Evolutionary conservation across 2,888 invertebrate genomes (phyloP).

Genomic region (Orthosia incerta): DNA sequence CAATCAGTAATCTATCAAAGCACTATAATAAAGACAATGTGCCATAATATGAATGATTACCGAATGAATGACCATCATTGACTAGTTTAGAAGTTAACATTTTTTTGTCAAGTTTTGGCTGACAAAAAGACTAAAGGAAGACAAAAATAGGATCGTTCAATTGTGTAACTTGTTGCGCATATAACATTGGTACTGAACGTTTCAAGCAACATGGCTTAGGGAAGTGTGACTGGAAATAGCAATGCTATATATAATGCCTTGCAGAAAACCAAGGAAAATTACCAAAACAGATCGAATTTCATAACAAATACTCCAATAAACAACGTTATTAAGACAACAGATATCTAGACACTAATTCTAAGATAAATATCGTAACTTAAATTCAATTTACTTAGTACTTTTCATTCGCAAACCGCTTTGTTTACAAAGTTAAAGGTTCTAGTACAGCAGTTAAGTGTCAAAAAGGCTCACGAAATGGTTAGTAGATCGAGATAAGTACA

Average conservation of each 20-base stretch:
- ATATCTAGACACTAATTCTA: background rate
- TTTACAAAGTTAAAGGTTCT: slow-evolving; percentile 64
- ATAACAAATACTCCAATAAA: background rate
- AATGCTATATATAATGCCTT: background rate
- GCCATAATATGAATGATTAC: background rate
- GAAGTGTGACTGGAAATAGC: background rate
- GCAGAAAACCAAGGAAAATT: background rate
- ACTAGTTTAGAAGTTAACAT: background rate
- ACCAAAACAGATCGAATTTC: background rate
- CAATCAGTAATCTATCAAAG: background rate
- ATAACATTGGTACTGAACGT: background rate
- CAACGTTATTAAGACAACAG: slow-evolving; percentile 7
- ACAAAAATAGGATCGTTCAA: background rate
- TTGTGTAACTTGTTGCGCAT: slow-evolving; percentile 43
- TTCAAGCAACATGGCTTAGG: background rate
- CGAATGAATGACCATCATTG: background rate
- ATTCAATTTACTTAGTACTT: slow-evolving; percentile 35
- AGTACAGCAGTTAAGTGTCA: slow-evolving; percentile 81
- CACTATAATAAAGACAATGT: background rate
- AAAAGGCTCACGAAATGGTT: slow-evolving; percentile 85
- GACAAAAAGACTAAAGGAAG: background rate
- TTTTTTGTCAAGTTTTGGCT: background rate
- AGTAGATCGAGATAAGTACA: slow-evolving; percentile 83
- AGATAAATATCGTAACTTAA: slow-evolving; percentile 24
- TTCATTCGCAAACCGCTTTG: slow-evolving; percentile 52